Conservation (phyloP, 53 echinoderm and acorn worm genomes). For the Astropecten irregularis region DNA sequence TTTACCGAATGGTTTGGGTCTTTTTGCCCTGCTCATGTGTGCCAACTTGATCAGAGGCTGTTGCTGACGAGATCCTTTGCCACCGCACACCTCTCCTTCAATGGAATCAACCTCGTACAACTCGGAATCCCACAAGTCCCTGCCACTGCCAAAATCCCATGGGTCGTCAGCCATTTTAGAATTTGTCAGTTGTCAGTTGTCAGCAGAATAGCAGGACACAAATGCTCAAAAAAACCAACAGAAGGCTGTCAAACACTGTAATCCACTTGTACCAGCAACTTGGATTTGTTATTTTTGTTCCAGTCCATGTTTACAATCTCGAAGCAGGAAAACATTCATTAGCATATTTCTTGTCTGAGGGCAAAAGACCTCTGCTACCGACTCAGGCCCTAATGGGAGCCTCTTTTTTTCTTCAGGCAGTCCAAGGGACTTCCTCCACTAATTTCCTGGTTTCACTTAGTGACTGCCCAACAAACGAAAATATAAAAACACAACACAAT, state of each 20-base stretch:
- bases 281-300: background rate
- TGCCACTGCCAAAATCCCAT: slow-evolving; percentile 56
- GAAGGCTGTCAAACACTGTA: slow-evolving; percentile 10
- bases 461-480: slow-evolving; percentile 9
- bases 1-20: slow-evolving; percentile 49
- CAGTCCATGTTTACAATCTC: background rate
- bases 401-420: background rate
- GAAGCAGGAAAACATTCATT: slow-evolving; percentile 45
- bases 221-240: no score
- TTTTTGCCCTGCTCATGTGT: slow-evolving; percentile 37
- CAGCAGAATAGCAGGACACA: no score
- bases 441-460: slow-evolving; percentile 30
- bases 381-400: background rate
- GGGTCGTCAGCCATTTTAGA: slow-evolving; percentile 36
- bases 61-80: slow-evolving; percentile 17
- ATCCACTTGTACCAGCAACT: slow-evolving; percentile 16
- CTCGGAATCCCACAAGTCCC: slow-evolving; percentile 64
- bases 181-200: background rate
- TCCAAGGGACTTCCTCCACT: slow-evolving; percentile 19
- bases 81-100: slow-evolving; percentile 48
- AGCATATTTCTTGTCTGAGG: slow-evolving; percentile 19
- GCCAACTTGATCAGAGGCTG: slow-evolving; percentile 54
- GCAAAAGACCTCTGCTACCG: slow-evolving; percentile 15
- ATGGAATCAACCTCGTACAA: slow-evolving; percentile 61
- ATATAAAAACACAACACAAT: no score